Evolutionary conservation across 2,113 vertebrate species (phyloP).

Genomic region (Corvus moneduloides): DNA sequence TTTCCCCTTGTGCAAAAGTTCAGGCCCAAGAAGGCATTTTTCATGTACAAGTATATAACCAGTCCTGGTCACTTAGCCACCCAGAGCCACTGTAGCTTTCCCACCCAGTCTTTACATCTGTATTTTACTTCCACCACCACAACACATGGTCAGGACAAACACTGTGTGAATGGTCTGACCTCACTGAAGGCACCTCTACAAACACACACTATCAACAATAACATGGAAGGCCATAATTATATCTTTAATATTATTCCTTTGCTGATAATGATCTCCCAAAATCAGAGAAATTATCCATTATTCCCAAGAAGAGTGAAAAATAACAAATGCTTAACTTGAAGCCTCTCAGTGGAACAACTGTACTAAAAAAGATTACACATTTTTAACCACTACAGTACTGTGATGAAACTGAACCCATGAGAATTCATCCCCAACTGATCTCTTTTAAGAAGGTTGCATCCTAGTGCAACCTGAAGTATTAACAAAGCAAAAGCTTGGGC

Average conservation of each 20-base stretch:
- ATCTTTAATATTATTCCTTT: background rate
- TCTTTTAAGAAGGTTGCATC: background rate
- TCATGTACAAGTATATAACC: background rate
- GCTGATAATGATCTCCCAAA: background rate
- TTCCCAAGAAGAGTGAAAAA: background rate
- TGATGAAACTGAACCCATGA: background rate
- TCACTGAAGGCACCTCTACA: background rate
- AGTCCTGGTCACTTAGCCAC: background rate
- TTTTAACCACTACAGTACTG: background rate
- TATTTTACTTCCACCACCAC: background rate
- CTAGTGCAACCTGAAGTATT: background rate
- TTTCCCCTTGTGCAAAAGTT: background rate
- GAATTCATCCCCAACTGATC: background rate
- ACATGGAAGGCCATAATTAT: background rate
- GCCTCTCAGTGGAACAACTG: background rate
- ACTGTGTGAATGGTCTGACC: accelerated
- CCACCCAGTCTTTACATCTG: background rate
- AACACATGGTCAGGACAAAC: background rate
- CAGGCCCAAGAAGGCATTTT: background rate
- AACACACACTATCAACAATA: background rate
- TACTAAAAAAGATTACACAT: background rate
- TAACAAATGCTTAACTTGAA: background rate
- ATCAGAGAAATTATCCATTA: background rate
- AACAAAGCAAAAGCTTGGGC: background rate
- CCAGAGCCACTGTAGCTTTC: background rate